Evolutionary conservation across 2,888 invertebrate genomes (phyloP), one percentile per base, ranked within the genome.

Genomic region (Ochropleura leucogaster): DNA sequence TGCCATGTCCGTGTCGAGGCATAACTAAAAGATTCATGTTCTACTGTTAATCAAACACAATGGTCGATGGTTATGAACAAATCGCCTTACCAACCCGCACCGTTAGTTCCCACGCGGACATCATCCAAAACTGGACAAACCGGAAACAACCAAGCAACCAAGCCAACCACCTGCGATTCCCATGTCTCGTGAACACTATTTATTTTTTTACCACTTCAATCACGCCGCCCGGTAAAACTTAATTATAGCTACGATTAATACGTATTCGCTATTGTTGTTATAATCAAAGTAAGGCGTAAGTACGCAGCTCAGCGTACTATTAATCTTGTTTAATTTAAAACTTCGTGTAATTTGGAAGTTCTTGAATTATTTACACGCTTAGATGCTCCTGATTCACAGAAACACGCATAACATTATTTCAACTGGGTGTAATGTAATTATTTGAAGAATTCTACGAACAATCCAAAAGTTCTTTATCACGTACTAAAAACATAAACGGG

Each of bases 61-160:
- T 80, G 66, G 72, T 49, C 79, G 83, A 78, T 79, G 66, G 72
- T 62, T 82, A 87, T 86, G 85, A 85, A 88, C 77, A 82, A 80
- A 85, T 80, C 79, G 78, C 74, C 67, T 81, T 76, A 78, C 83
- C 82, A 88, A 80, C 79, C 67, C 65, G 68, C 86, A 91, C 94
- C 93, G 94, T 94, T 93, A 94, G 92, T 95, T 96, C 95, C 92
- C 95, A 96, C 95, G 95, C 92, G 87, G 90, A 90, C 94, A 92
- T 92, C 92, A 92, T 91, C 93, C 91, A 89, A 93, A 95, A 96
- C 95, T 94, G 92, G 96, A 94, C 90, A 93, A 93, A 95, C 96
- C 95, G 95, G 96, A 95, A 93, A 94, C 87, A 85, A 84, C 88
- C 88, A 89, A 91, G 90, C 85, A 85, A 84, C 88, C 88, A 89